A percentile compares a stretch with the other conserved stretches of the same genome.
Conservation (phyloP, 2,113 vertebrate genomes). For the Bombycilla garrulus region DNA sequence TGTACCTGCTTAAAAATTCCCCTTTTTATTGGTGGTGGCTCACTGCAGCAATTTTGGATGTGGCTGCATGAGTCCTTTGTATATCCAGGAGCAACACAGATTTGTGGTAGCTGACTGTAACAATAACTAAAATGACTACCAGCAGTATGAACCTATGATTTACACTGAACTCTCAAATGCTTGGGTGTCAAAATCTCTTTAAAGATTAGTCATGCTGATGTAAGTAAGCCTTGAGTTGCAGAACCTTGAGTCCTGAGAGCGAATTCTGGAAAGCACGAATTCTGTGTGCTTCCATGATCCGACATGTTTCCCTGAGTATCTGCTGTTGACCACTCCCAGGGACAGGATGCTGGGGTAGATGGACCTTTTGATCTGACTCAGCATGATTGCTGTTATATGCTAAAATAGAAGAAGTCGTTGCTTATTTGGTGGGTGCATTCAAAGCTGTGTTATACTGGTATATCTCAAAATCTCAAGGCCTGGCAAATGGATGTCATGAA, state of each 20-base stretch:
- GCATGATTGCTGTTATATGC: not conserved
- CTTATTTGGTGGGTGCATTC: not conserved
- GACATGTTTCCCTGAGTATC: not conserved
- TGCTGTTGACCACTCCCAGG: not conserved
- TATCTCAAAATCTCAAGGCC: not conserved
- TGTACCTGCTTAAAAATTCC: not conserved
- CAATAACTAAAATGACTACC: not conserved
- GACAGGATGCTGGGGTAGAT: not conserved
- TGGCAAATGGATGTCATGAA: not conserved
- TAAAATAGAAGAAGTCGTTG: not conserved
- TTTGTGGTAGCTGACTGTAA: not conserved
- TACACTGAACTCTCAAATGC: not conserved
- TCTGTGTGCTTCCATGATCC: not conserved
- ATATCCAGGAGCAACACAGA: not conserved
- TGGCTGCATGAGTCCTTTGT: not conserved
- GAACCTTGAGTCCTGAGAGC: not conserved
- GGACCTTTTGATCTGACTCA: not conserved
- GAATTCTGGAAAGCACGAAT: not conserved
- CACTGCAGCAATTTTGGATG: not conserved
- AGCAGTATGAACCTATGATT: not conserved
- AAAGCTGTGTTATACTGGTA: not conserved
- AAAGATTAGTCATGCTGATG: not conserved
- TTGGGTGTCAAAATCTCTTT: not conserved
- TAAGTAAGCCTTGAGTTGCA: not conserved
- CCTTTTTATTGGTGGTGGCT: not conserved